Base-by-base conservation (phyloP, 2,888 invertebrate species). In the Gandaritis pyraliata region DNA sequence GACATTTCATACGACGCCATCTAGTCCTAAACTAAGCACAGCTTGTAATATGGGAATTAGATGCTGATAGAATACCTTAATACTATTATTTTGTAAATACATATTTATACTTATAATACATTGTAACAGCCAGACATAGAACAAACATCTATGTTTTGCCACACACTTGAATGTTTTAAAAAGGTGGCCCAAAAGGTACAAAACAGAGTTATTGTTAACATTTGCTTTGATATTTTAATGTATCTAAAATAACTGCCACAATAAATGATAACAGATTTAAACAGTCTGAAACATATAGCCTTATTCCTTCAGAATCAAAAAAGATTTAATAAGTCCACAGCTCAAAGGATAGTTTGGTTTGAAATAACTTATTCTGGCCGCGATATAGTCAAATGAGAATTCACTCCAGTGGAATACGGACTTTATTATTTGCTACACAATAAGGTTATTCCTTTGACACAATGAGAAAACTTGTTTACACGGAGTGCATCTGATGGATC, bases 401-500 rank as follows among this genome's bases (percentile, higher is more conserved):
- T 46, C 65, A 59, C 59, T 69, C 70, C 76, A 72, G 64, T 68
- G 71, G 72, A 73, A 75, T 70, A 76, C 73, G 78, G 80, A 82
- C 78, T 77, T 74, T 78, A 81, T 83, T 86, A 84, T 85, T 79
- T 81, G 73, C 74, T 68, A 66, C 58, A 80, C 77, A 82, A 84
- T 83, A 76, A 73, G 64, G 66, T 66, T 66, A 64, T 70, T 74
- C 76, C 78, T 86, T 84, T 83, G 81, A 76, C 76, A 83, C 78
- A 85, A 82, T 82, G 70, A 72, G 79, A 73, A 79, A 82, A 81
- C 82, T 85, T 87, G 84, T 86, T 86, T 86, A 80, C 63, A 66
- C 64, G 75, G 72, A 78, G 78, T 86, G 87, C 85, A 82, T 76
- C 75, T 84, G 83, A 85, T 82, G 82, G 77, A 63, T 70, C 65